Conservation (phyloP, 2,113 vertebrate genomes). For the Myiagra hebetior region DNA sequence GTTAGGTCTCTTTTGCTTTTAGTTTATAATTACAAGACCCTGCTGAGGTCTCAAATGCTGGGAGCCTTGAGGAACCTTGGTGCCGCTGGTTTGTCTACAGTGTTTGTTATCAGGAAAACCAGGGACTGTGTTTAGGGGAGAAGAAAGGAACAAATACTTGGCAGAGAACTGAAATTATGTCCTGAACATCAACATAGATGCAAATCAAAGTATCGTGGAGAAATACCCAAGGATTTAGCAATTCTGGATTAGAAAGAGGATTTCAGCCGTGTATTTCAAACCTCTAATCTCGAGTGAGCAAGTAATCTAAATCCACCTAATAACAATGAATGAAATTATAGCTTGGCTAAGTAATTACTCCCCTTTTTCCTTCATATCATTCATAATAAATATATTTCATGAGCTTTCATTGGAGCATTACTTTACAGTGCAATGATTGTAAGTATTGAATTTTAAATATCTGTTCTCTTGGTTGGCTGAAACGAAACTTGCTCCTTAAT, state of each 20-base stretch:
- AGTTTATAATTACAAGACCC: neutral
- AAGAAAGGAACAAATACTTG: neutral
- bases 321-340: constrained; percentile 34
- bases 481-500: neutral
- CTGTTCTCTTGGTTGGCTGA: neutral
- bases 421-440: neutral
- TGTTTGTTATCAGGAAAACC: neutral
- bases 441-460: neutral
- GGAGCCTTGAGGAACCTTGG: neutral
- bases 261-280: constrained; percentile 57
- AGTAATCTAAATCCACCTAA: constrained; percentile 60
- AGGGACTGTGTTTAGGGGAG: neutral
- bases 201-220: constrained; percentile 16
- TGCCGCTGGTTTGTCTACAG: neutral
- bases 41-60: neutral
- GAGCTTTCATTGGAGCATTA: neutral
- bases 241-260: constrained; percentile 54
- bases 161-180: neutral
- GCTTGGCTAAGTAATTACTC: constrained; percentile 18
- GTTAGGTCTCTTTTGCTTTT: neutral
- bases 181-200: neutral
- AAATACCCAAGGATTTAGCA: constrained; percentile 50
- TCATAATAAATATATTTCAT: neutral
- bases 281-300: constrained; percentile 55
- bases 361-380: neutral